A percentile compares a stretch with the other conserved stretches of the same genome.
Conservation (phyloP, 2,797 vertebrate species). For the Sebastolobus altivelis region DNA sequence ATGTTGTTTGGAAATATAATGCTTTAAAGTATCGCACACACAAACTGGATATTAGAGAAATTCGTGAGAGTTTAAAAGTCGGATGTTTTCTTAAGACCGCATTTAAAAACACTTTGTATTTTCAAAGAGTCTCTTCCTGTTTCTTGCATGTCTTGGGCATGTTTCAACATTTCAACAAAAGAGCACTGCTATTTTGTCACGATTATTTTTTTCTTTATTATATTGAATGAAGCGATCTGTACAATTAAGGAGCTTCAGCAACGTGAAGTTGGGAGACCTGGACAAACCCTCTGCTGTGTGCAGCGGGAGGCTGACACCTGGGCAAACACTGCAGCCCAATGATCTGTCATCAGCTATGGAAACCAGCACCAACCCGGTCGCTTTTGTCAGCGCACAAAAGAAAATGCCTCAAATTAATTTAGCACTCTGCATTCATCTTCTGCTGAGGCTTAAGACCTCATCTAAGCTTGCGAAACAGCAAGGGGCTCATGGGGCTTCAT, state of each 20-base stretch:
- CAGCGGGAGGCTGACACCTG: conserved; percentile 88
- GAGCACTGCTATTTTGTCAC: conserved; percentile 61
- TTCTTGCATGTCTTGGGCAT: conserved; percentile 63
- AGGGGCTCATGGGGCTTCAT: conserved; percentile 82
- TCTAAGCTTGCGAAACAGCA: conserved; percentile 82
- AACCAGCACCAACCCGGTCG: conserved; percentile 87
- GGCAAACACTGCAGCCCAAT: conserved; percentile 88
- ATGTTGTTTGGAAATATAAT: conserved; percentile 48
- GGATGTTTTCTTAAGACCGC: conserved; percentile 62
- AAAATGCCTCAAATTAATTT: conserved; percentile 88
- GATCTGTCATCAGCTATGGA: conserved; percentile 89
- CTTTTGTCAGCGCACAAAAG: conserved; percentile 87
- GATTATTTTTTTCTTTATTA: conserved; percentile 81
- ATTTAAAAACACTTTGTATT: conserved; percentile 73
- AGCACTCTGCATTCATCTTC: conserved; percentile 86
- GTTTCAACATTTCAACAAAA: conserved; percentile 68
- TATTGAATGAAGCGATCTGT: conserved; percentile 79
- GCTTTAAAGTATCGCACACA: conserved; percentile 28
- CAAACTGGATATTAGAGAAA: conserved; percentile 61
- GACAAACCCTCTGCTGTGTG: conserved; percentile 85
- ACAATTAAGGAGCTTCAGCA: conserved; percentile 77
- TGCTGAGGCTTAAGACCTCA: conserved; percentile 82
- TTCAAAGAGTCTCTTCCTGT: conserved; percentile 67
- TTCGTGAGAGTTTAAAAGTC: conserved; percentile 51
- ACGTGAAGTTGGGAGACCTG: conserved; percentile 79